Evolutionary conservation across 2,797 vertebrate species (phyloP).

Genomic region (Gymnoscopelus microlampas): DNA sequence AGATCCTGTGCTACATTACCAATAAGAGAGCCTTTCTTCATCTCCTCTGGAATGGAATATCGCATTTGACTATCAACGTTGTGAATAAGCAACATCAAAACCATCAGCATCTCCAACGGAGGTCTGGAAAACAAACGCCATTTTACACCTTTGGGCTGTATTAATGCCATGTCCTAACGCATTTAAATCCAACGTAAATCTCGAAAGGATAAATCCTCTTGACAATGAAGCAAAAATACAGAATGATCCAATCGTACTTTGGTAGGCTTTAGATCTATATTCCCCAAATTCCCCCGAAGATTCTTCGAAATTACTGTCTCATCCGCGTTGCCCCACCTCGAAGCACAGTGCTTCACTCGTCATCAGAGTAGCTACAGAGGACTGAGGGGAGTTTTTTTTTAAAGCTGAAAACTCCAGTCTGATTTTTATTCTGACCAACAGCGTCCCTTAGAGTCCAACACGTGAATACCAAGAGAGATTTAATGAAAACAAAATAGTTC

Average conservation of each 20-base stretch:
- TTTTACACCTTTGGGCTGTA: conserved; percentile 33
- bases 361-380: background rate
- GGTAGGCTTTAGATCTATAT: too few species aligned
- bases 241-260: background rate
- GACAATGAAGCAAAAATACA: background rate
- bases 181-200: conserved; percentile 36
- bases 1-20: conserved; percentile 77
- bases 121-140: conserved; percentile 59
- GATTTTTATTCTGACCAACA: background rate
- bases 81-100: conserved; percentile 49
- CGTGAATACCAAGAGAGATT: conserved; percentile 34
- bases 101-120: conserved; percentile 49
- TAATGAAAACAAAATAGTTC: too few species aligned
- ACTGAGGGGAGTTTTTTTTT: conserved; percentile 1
- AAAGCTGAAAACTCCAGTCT: too few species aligned
- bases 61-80: conserved; percentile 74
- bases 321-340: background rate
- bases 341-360: too few species aligned
- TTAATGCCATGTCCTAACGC: conserved; percentile 26
- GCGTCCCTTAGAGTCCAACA: background rate
- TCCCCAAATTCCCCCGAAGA: too few species aligned
- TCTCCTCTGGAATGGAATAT: conserved; percentile 89
- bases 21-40: conserved; percentile 76
- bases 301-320: too few species aligned
- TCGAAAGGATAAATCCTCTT: too few species aligned